Percentiles rank a stretch among this genome's conserved stretches.
Conservation (phyloP, 2,797 vertebrate genomes). For the Hafferia zeledoni region DNA sequence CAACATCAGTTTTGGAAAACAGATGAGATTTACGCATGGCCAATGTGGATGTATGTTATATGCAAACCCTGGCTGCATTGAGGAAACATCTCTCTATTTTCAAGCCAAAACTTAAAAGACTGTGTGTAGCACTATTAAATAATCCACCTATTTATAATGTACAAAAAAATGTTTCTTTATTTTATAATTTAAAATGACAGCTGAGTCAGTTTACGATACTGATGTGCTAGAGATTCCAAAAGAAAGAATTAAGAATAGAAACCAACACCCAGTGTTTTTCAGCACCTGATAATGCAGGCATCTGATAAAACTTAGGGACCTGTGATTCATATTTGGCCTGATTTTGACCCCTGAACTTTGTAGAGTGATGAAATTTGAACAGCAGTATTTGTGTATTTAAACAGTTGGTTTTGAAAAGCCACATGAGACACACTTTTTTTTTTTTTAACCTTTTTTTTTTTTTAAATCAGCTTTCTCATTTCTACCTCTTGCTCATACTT, state of each 20-base stretch:
- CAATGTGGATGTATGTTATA: accelerated
- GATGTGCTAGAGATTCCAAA: not conserved
- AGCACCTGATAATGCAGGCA: not conserved
- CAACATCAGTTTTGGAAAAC: not conserved
- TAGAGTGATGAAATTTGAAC: slow-evolving; percentile 57
- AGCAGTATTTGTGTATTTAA: slow-evolving; percentile 64
- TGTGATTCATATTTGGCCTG: slow-evolving; percentile 60
- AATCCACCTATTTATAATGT: not conserved
- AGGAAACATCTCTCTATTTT: not conserved
- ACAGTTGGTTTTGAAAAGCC: slow-evolving; percentile 57
- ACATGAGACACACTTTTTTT: not conserved
- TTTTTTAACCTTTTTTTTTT: not conserved
- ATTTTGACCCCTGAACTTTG: slow-evolving; percentile 54
- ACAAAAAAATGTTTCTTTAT: not conserved
- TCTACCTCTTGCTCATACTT: not conserved
- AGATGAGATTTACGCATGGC: not conserved
- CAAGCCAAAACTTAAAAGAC: not conserved
- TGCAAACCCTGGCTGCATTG: not conserved
- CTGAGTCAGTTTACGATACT: not conserved
- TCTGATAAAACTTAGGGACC: slow-evolving; percentile 7
- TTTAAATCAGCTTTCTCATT: not conserved
- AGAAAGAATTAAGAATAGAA: not conserved
- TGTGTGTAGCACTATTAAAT: not conserved
- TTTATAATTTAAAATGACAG: not conserved
- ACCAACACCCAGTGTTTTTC: not conserved